phyloP scores from a whole-genome alignment of 2,888 invertebrate species.

The Clivina fossor region DNA sequence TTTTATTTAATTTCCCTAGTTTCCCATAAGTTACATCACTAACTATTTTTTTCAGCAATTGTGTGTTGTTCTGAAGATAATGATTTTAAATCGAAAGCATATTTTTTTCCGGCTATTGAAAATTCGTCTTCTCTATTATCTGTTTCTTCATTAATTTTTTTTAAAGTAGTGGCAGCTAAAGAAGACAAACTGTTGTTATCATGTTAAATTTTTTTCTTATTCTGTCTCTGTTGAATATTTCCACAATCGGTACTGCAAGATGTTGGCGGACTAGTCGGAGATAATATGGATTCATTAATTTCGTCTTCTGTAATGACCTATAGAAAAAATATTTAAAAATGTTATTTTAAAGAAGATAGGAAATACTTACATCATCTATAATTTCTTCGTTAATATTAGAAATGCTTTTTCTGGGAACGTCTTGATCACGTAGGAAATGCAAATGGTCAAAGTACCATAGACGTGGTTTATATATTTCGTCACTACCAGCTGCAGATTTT shows the following conservation, averaged over 20 bases:
- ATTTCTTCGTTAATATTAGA: not conserved
- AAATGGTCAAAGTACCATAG: conserved; percentile 38
- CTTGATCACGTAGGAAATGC: conserved; percentile 37
- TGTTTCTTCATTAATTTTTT: too few species aligned
- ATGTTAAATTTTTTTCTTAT: too few species aligned
- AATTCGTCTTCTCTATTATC: too few species aligned
- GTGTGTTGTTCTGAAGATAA: too few species aligned
- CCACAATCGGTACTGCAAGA: not conserved
- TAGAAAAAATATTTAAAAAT: not conserved
- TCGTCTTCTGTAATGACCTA: not conserved
- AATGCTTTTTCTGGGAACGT: conserved; percentile 28
- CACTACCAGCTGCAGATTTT: conserved; percentile 30
- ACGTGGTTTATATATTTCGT: conserved; percentile 32
- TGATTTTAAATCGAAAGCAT: too few species aligned
- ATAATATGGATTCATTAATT: not conserved
- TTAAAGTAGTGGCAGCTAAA: too few species aligned
- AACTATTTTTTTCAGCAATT: too few species aligned
- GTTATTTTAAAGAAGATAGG: not conserved
- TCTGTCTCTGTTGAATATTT: too few species aligned
- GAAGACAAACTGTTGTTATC: too few species aligned
- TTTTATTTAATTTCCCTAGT: too few species aligned
- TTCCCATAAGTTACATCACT: too few species aligned
- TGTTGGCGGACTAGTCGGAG: not conserved
- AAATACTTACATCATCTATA: too few species aligned
- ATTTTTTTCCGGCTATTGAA: not conserved